Conservation (phyloP, 2,113 vertebrate species). For the Sebastes fasciatus region DNA sequence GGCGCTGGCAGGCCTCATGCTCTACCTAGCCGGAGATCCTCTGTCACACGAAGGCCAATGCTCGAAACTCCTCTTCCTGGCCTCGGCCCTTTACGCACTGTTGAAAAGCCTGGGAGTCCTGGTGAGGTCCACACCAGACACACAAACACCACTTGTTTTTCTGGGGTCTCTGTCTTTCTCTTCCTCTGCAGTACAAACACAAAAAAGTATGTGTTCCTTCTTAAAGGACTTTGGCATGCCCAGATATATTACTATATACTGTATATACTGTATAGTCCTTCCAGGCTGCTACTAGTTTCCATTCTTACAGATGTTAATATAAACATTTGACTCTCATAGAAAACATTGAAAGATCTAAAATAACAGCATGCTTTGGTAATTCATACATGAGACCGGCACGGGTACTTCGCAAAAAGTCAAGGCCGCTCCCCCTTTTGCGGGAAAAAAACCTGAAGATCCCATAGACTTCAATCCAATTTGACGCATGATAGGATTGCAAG, state of each 20-base stretch:
- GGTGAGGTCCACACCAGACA: slow-evolving; percentile 69
- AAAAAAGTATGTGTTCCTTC: neutral
- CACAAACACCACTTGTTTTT: neutral
- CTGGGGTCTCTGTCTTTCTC: neutral
- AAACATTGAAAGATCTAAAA: neutral
- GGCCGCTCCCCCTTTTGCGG: no score
- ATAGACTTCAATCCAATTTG: no score
- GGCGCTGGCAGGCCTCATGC: slow-evolving; percentile 42
- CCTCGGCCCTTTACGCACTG: slow-evolving; percentile 55
- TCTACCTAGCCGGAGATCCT: slow-evolving; percentile 35
- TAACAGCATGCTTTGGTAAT: neutral
- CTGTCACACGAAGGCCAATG: slow-evolving; percentile 12
- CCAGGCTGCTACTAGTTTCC: no score
- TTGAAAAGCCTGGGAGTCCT: slow-evolving; percentile 69
- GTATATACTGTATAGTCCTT: no score
- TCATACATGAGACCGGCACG: no score
- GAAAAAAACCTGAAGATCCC: no score
- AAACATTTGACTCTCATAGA: no score
- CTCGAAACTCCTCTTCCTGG: slow-evolving; percentile 46
- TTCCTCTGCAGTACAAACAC: neutral
- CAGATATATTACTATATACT: no score
- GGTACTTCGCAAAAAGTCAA: no score
- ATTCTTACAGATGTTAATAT: no score
- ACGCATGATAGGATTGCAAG: no score
- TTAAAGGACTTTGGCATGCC: neutral